Evolutionary conservation across 2,113 vertebrate genomes (phyloP), one percentile per base, ranked within the genome.

Genomic region (Butorides virescens): DNA sequence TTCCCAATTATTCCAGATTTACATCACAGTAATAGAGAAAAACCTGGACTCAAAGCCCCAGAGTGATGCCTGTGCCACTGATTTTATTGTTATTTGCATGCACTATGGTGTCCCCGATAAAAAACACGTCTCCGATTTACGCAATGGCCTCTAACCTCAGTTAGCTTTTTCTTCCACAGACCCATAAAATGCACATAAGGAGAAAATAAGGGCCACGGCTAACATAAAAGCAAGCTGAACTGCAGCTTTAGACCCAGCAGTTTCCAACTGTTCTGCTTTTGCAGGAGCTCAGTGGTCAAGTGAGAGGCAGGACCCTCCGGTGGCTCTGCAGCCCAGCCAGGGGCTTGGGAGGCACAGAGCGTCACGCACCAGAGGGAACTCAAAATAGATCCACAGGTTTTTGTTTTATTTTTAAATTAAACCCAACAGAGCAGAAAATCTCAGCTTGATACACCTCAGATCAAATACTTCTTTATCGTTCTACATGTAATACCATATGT

Each of bases 31-130:
- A 46, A 68, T 1, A 65, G 61, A 84, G 52, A 65, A 81, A 89
- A 92, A 61, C n/a, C 76, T 68, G 22, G 25, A 32, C 49, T 77
- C 20, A 37, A 62, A 92, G 13, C 34, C 53, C n/a, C 37, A 34
- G 73, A 65, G 62, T 39, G 23, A 42, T 65, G 44, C 29, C 39
- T 65, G 15, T 49, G 59, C 23, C 59, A 50, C 90, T 23, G 46
- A 53, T 87, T 88, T 89, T 92, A 62, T 47, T 95, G 50, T 53
- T 95, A 83, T 79, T 95, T 89, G 47, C 52, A 78, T 37, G 34
- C 86, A 20, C 47, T n/a, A 0, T 21, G 34, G 56, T 7, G 42
- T 73, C 61, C 55, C 39, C 0, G 0, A 65, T 50, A 76, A 63
- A 92, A 93, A 58, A 0, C 86, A 1, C 26, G 32, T 61, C 18